Evolutionary conservation across 2,797 vertebrate genomes (phyloP).

Genomic region (Mastacembelus armatus): DNA sequence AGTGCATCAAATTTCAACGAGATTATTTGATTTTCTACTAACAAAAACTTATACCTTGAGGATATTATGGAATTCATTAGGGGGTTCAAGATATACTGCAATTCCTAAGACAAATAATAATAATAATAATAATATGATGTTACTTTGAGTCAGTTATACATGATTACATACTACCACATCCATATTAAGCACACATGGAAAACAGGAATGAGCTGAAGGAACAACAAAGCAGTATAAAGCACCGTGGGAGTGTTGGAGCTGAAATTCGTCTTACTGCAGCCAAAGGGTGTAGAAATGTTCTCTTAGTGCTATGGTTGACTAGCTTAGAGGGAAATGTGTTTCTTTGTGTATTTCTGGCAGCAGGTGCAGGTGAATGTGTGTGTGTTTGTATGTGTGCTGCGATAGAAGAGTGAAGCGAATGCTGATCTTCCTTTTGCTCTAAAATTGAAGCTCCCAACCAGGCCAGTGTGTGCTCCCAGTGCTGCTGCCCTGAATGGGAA

Average conservation of each 20-base stretch:
- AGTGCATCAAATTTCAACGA: neutral
- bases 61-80: neutral
- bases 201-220: neutral
- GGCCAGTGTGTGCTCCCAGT: constrained; percentile 47
- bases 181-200: neutral
- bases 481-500: constrained; percentile 61
- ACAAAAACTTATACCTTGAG: too few species aligned
- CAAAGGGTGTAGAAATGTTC: constrained; percentile 28
- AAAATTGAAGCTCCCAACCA: constrained; percentile 52
- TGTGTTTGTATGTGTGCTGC: constrained; percentile 27
- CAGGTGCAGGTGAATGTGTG: constrained; percentile 35
- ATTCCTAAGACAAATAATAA: neutral
- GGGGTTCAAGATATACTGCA: too few species aligned
- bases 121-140: neutral
- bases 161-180: neutral
- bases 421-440: constrained; percentile 50
- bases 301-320: constrained; percentile 12
- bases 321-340: constrained; percentile 47
- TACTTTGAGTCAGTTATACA: neutral
- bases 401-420: constrained; percentile 32
- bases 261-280: constrained; percentile 2
- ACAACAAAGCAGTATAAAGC: neutral
- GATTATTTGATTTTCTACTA: neutral
- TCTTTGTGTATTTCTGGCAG: constrained; percentile 41
- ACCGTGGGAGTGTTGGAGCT: neutral